phyloP scores from a whole-genome alignment of 1,140 invertebrate species.

The Caenorhabditis brenneri region DNA sequence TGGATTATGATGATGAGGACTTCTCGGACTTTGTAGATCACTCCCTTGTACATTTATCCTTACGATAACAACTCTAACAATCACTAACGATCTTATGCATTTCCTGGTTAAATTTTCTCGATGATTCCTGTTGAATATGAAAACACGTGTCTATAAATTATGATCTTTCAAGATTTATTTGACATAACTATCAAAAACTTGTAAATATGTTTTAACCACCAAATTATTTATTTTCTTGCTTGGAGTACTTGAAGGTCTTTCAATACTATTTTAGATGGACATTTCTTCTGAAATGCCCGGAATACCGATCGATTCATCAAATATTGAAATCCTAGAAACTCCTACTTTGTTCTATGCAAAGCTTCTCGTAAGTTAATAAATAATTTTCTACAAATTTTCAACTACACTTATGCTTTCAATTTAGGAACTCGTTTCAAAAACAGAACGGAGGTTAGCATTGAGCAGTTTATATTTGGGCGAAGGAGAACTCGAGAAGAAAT shows the following conservation, averaged over 20 bases:
- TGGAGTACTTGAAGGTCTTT: not conserved
- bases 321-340: not conserved
- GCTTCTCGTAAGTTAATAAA: not conserved
- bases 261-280: not conserved
- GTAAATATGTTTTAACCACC: not conserved
- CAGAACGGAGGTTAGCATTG: slow-evolving; percentile 82
- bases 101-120: not conserved
- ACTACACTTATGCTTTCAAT: slow-evolving; percentile 69
- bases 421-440: slow-evolving; percentile 77
- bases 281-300: slow-evolving; percentile 8
- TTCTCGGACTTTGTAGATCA: not conserved
- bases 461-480: slow-evolving; percentile 92
- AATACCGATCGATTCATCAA: not conserved
- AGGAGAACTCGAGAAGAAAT: slow-evolving; percentile 81
- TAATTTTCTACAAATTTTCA: not conserved
- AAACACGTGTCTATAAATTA: not conserved
- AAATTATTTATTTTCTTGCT: not conserved
- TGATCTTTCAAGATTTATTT: not conserved
- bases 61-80: not conserved
- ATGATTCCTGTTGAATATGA: not conserved
- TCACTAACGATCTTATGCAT: not conserved
- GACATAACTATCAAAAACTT: not conserved
- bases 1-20: not conserved
- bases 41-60: slow-evolving; percentile 11
- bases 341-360: slow-evolving; percentile 38